Evolutionary conservation across 2,888 invertebrate genomes (phyloP), one percentile per base, ranked within the genome.

Genomic region (Calliphora vomitoria): DNA sequence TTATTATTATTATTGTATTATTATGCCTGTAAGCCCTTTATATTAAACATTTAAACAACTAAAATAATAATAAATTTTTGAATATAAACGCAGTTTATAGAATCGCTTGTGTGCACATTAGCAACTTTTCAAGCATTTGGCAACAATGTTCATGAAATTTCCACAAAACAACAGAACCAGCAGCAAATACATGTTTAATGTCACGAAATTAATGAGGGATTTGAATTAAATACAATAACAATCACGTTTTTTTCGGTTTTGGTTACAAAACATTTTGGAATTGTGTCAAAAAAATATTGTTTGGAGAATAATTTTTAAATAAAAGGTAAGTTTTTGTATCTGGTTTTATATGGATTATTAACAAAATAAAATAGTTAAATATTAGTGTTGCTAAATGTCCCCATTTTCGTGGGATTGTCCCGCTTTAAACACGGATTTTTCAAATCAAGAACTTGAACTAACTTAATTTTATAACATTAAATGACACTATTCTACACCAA

Each of bases 21-120:
- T 69, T 41, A 74, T 74, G 35, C 55, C 74, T 81, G 18, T 53
- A 60, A 74, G 53, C 58, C 79, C 79, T 80, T 85, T 25, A 25
- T 25, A 25, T 25, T 25, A 25, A 25, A 25, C 25, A 25, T 60
- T 71, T 44, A 15, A 15, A 74, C 4, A 35, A n/a, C 41, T 18
- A 35, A 35, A n/a, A 18, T 41, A 13, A 38, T 38, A 50, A 18
- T 2, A 25, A 10, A 10, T 31, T 31, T 60, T 74, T 18, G 20
- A 60, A 75, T 31, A 50, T 6, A 75, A 75, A 50, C n/a, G 18
- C 35, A 60, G 15, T 60, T 60, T 60, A 60, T 6, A 13, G 31
- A 50, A 35, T 10, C 31, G 4, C 25, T 62, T 50, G n/a, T 50
- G 25, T 50, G 50, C 15, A 38, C 10, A 64, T 81, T 62, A 20